Conservation (phyloP, 2,113 vertebrate species). For the Rhineura floridana region DNA sequence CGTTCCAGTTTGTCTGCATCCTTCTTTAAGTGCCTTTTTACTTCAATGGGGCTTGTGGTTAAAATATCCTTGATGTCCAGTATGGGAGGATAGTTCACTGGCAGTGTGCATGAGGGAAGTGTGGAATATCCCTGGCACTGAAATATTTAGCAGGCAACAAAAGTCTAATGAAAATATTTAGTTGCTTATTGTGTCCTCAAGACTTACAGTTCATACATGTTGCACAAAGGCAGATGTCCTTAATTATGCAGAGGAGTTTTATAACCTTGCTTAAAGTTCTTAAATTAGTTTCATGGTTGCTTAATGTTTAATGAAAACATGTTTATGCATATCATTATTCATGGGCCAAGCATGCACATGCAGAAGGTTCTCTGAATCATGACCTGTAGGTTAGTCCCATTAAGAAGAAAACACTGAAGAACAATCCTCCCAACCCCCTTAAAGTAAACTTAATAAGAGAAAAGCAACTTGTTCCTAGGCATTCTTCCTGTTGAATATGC, state of each 20-base stretch:
- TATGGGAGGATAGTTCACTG: too few species aligned
- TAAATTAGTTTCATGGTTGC: background rate
- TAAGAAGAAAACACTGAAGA: background rate
- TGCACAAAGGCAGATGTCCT: background rate
- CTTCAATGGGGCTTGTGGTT: background rate
- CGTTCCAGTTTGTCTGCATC: too few species aligned
- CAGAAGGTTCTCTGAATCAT: background rate
- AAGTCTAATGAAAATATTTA: background rate
- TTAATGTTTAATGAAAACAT: background rate
- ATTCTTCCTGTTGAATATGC: background rate
- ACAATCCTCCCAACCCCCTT: background rate
- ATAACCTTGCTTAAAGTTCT: background rate
- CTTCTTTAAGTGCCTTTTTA: too few species aligned
- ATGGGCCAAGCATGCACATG: background rate
- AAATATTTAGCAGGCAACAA: background rate
- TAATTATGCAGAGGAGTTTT: background rate
- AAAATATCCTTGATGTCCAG: background rate
- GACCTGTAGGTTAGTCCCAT: background rate
- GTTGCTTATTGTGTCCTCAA: background rate
- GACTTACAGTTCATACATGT: background rate
- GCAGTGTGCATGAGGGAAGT: background rate
- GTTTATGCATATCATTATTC: background rate
- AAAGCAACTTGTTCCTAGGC: background rate
- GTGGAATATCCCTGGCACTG: accelerated
- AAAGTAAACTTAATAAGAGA: background rate